Evolutionary conservation across 2,888 invertebrate genomes (phyloP).

Genomic region (Brachypterus glaber): DNA sequence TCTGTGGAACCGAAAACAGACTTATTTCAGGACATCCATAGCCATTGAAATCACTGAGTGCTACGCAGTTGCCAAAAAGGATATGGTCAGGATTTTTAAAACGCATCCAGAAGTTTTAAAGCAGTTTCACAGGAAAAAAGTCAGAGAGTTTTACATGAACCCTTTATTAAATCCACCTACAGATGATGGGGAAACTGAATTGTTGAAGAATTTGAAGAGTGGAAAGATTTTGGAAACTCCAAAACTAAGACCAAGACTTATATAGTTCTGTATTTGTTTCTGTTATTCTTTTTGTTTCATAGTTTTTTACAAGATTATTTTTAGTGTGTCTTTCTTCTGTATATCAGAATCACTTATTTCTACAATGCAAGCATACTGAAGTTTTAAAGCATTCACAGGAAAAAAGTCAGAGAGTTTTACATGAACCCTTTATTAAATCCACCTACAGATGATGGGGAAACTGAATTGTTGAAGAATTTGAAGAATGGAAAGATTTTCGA

Average conservation of each 20-base stretch:
- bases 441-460: neutral
- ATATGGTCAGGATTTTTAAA: neutral
- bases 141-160: no score
- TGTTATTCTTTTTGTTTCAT: no score
- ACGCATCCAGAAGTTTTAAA: neutral
- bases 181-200: neutral
- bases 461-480: neutral
- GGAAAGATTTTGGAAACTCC: neutral
- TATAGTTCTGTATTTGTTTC: no score
- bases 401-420: no score
- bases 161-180: neutral
- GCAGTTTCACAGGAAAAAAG: no score
- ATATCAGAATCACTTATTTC: no score
- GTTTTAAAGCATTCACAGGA: conserved; percentile 1
- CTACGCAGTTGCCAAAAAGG: neutral
- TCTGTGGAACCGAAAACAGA: neutral
- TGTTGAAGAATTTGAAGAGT: neutral
- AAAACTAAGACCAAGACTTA: neutral
- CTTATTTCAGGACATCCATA: neutral
- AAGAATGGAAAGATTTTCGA: neutral
- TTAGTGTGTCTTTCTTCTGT: no score
- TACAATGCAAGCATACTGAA: neutral
- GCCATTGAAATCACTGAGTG: neutral
- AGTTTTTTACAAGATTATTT: no score
- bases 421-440: neutral